Percentiles rank a stretch among this genome's conserved stretches.
phyloP scores from a whole-genome alignment of 2,888 invertebrate species.

The Kryphioiulus occultus region DNA sequence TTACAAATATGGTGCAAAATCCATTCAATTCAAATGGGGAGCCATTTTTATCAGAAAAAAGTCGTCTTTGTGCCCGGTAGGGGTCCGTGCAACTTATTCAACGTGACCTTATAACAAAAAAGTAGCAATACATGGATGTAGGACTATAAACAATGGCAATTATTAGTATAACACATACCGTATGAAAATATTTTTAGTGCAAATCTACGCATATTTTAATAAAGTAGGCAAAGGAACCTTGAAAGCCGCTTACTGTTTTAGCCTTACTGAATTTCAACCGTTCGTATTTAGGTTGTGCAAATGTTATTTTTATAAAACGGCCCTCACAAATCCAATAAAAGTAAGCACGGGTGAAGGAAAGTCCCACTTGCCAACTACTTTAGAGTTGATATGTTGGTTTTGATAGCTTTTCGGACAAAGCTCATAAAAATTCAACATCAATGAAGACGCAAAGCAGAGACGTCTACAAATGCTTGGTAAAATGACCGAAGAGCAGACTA shows the following conservation, averaged over 20 bases:
- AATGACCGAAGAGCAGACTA: neutral
- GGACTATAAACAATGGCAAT: slow-evolving; percentile 35
- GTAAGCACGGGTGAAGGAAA: slow-evolving; percentile 15
- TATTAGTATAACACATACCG: slow-evolving; percentile 31
- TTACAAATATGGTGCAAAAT: slow-evolving; percentile 25
- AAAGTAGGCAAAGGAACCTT: slow-evolving; percentile 22
- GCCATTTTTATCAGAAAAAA: neutral
- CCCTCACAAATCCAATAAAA: slow-evolving; percentile 25
- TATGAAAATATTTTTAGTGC: slow-evolving; percentile 8
- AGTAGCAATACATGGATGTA: slow-evolving; percentile 26
- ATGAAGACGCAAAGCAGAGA: neutral
- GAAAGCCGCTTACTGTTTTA: slow-evolving; percentile 26
- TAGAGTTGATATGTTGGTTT: neutral
- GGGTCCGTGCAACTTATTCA: slow-evolving; percentile 35
- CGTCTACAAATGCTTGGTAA: neutral
- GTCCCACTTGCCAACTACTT: slow-evolving; percentile 9
- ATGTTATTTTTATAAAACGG: slow-evolving; percentile 22
- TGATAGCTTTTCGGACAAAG: neutral
- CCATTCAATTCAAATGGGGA: slow-evolving; percentile 26
- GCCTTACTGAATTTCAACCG: slow-evolving; percentile 25
- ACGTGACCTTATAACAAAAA: slow-evolving; percentile 31
- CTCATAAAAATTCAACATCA: neutral
- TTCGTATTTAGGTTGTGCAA: slow-evolving; percentile 31
- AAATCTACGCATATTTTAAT: slow-evolving; percentile 3
- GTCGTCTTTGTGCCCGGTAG: neutral